Base-by-base conservation (phyloP, 2,113 vertebrate species). In the Crotalus viridis region DNA sequence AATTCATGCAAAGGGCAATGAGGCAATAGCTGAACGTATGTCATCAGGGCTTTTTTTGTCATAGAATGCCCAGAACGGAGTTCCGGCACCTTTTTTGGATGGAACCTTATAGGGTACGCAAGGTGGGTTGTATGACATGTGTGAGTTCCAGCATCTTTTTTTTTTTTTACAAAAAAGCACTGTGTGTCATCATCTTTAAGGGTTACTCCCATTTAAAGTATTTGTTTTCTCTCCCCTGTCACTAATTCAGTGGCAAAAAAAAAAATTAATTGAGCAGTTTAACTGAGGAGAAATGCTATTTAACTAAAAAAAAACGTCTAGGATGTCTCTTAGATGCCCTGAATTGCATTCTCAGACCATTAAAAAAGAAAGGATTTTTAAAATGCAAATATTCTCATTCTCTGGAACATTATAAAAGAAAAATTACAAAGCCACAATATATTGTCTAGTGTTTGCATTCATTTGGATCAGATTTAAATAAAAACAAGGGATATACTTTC, bases 271-370 rank as follows among this genome's bases (percentile, higher is more conserved):
- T 81, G 15, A 39, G 7, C 69, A 81, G 33, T 39, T 81, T 39
- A 81, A 3, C 19, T 81, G 33, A 81, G 94, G 24, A 52, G 55
- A 89, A 56, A 69, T 10, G 2, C 24, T 91, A 5, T 64, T 95
- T 91, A 93, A 94, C 87, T 22, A 52, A 7, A 56, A 89, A 93
- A 48, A 55, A 26, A 55, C 46, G 43, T 89, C 94, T 89, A 13
- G 81, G 93, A 26, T 69, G 92, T 74, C 89, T 87, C 10, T 55
- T 88, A 61, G 89, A 92, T 93, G 17, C 4, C 24, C 17, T 86
- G 15, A 17, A 87, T 59, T 43, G 33, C 52, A 51, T 91, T 39
- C 6, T 85, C 13, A 33, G 39, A 39, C 12, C 1, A 15, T 33
- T n/a, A 81, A 52, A 55, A n/a, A 33, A 10, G n/a, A 57, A 33